phyloP scores from a whole-genome alignment of 30 jellyfish, hydroid and myxozoan genomes.

The Aurelia sp. region DNA sequence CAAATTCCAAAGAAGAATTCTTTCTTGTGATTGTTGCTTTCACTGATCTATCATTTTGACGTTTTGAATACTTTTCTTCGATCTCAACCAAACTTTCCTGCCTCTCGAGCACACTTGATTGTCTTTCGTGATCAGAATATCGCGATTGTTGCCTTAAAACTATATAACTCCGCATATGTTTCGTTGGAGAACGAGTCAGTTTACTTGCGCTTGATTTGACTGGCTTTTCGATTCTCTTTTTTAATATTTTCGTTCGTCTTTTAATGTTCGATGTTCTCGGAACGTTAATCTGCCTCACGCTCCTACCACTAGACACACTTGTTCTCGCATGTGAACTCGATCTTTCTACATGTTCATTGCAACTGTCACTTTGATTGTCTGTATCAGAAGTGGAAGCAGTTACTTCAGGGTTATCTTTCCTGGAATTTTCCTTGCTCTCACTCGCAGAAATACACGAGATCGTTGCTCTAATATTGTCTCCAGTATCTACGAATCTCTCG shows the following conservation, averaged over 20 bases:
- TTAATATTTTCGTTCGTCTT: conserved; percentile 12
- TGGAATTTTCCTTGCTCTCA: no score
- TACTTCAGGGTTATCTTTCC: no score
- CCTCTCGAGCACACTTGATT: conserved; percentile 2
- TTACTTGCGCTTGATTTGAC: conserved; percentile 13
- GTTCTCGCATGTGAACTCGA: no score
- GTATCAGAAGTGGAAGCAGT: no score
- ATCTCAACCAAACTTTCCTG: conserved; percentile 40
- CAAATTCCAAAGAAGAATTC: no score
- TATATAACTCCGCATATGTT: conserved; percentile 94
- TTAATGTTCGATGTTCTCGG: conserved; percentile 27
- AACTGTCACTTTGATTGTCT: no score
- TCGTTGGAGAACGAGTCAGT: conserved; percentile 73
- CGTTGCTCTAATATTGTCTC: no score
- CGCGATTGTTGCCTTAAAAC: conserved; percentile 95
- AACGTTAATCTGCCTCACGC: neutral
- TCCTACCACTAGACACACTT: no score
- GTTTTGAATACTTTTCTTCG: conserved; percentile 10
- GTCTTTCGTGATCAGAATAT: conserved; percentile 61
- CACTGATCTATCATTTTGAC: neutral
- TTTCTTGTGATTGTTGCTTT: no score
- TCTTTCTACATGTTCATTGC: no score
- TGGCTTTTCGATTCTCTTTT: conserved; percentile 15
- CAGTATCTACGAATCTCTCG: neutral
- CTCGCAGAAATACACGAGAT: no score